Evolutionary conservation across 2,888 invertebrate genomes (phyloP).

Genomic region (Ophion obscuratus): DNA sequence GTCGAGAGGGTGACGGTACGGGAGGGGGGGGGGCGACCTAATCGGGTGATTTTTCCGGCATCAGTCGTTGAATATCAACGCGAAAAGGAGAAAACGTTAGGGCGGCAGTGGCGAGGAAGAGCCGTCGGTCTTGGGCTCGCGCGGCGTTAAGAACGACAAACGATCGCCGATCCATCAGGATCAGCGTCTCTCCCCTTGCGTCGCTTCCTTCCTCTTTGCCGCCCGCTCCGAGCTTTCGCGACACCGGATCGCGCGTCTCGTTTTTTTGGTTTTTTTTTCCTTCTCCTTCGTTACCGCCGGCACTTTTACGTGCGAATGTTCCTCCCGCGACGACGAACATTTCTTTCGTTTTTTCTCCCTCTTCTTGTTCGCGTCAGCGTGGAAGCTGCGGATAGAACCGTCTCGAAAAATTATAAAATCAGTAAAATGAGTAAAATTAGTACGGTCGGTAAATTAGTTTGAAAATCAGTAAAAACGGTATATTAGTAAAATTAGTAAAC

Average conservation of each 20-base stretch:
- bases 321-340: not conserved
- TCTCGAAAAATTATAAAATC: not conserved
- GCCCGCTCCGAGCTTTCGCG: conserved; percentile 32
- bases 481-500: too few species aligned
- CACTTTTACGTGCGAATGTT: not conserved
- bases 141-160: conserved; percentile 83
- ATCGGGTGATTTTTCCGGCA: conserved; percentile 84
- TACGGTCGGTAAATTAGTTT: too few species aligned
- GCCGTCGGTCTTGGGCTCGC: conserved; percentile 55
- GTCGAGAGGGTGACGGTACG: not conserved
- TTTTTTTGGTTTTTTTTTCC: conserved; percentile 66
- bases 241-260: not conserved
- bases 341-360: conserved; percentile 7
- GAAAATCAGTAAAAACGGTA: too few species aligned
- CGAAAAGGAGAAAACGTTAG: conserved; percentile 12
- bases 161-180: conserved; percentile 84
- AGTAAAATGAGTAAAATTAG: too few species aligned
- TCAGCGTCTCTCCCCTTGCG: conserved; percentile 73
- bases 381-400: not conserved
- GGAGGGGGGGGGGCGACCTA: conserved; percentile 71
- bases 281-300: not conserved
- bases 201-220: conserved; percentile 31
- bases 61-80: conserved; percentile 84
- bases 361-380: not conserved
- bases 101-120: not conserved